Conservation (phyloP, 2,797 vertebrate species). For the Sparus aurata region DNA sequence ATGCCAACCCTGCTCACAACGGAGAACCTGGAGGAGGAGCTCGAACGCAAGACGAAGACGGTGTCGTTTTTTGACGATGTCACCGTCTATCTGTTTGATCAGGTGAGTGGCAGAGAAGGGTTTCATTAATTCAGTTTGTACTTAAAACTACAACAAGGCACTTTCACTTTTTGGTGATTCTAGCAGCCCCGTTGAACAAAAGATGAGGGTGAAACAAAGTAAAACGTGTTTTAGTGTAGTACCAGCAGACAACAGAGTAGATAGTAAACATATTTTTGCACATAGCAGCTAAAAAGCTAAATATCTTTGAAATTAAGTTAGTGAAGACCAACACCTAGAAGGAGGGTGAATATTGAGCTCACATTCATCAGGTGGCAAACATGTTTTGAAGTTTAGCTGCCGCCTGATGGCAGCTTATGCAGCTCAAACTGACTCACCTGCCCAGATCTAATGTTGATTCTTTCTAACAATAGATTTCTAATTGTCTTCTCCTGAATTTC, state of each 20-base stretch:
- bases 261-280: neutral
- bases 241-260: neutral
- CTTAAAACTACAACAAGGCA: too few relatives aligned
- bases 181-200: too few relatives aligned
- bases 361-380: neutral
- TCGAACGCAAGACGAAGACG: conserved; percentile 92
- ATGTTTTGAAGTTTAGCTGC: neutral
- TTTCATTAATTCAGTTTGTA: neutral
- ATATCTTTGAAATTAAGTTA: neutral
- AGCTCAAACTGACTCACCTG: neutral
- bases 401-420: neutral
- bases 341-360: too few relatives aligned
- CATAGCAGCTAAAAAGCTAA: neutral
- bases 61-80: conserved; percentile 98
- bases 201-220: too few relatives aligned
- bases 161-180: too few relatives aligned
- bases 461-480: neutral
- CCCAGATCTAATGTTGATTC: neutral
- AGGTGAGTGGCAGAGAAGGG: conserved; percentile 82
- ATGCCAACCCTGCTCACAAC: conserved; percentile 83
- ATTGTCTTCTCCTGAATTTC: neutral
- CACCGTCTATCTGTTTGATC: conserved; percentile 97
- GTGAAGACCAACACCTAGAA: neutral
- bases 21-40: conserved; percentile 82
- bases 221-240: too few relatives aligned